Percentiles rank a stretch among this genome's conserved stretches.
These are phyloP conservation scores for Orthosia gracilis DNA, from an alignment of 2,888 invertebrate genomes.

Conservation along the genomic window DNA sequence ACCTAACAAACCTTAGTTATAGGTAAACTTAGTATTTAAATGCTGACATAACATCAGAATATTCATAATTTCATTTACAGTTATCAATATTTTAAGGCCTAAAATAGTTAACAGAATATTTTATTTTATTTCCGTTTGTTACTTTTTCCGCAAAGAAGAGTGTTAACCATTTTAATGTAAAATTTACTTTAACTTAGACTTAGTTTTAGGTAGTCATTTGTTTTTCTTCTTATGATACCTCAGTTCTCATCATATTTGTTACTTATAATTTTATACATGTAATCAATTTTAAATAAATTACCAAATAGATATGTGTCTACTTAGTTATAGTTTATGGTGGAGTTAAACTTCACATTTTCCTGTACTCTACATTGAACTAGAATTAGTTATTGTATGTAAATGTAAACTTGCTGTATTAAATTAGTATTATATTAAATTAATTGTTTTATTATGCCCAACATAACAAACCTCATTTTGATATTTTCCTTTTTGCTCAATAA, in stretches of 20 bases:
- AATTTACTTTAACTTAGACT: constrained; percentile 18
- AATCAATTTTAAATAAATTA: constrained; percentile 62
- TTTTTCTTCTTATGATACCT: constrained; percentile 74
- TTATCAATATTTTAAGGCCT: constrained; percentile 74
- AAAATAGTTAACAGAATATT: constrained; percentile 47
- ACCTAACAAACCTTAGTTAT: constrained; percentile 78
- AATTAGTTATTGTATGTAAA: constrained; percentile 83
- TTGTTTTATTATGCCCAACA: constrained; percentile 43
- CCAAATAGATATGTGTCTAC: constrained; percentile 69
- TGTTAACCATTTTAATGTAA: constrained; percentile 24
- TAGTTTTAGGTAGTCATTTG: constrained; percentile 22
- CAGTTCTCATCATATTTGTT: constrained; percentile 80
- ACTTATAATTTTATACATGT: constrained; percentile 66
- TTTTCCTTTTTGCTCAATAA: not conserved
- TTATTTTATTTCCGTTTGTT: constrained; percentile 10
- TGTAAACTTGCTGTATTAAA: constrained; percentile 88
- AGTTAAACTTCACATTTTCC: constrained; percentile 86
- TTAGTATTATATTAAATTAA: constrained; percentile 80
- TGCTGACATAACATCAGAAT: constrained; percentile 56
- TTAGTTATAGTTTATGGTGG: constrained; percentile 77
- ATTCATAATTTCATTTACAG: constrained; percentile 63
- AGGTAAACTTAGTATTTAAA: constrained; percentile 72
- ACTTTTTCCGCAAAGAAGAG: constrained; percentile 7
- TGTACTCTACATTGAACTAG: constrained; percentile 68
- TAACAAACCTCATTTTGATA: not conserved